These are phyloP conservation scores for Zaprionus inermis DNA, from an alignment of 1,140 invertebrate species.

Conservation along the genomic window DNA sequence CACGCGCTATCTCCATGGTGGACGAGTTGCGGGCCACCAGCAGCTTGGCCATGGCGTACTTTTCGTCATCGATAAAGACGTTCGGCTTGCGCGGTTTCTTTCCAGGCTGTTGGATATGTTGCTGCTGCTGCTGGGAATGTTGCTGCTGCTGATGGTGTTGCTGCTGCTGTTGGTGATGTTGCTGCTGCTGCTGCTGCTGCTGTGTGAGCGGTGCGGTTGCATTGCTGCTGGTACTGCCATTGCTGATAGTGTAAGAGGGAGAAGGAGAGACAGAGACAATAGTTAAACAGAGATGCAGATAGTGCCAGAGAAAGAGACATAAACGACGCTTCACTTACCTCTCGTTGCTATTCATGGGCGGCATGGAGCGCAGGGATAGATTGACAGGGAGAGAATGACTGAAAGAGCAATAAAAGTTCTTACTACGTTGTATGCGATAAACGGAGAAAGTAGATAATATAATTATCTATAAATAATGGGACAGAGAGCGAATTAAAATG, in stretches of 20 bases:
- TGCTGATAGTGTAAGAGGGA: constrained; percentile 34
- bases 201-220: constrained; percentile 27
- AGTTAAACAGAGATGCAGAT: background rate
- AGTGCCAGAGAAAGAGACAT: background rate
- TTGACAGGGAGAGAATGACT: constrained; percentile 76
- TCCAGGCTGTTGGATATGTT: constrained; percentile 42
- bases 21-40: constrained; percentile 78
- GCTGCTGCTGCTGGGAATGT: constrained; percentile 16
- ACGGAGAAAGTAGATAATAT: background rate
- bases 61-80: constrained; percentile 82
- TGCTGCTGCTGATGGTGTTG: constrained; percentile 22
- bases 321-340: constrained; percentile 37
- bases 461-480: too few relatives aligned
- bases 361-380: constrained; percentile 72
- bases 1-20: constrained; percentile 80
- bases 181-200: constrained; percentile 27
- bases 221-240: constrained; percentile 64
- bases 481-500: background rate
- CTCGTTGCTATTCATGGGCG: constrained; percentile 73
- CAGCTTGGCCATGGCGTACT: constrained; percentile 81
- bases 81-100: constrained; percentile 83
- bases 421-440: background rate
- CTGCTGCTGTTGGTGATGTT: constrained; percentile 16
- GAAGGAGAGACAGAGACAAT: background rate
- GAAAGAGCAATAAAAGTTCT: background rate